Conservation (phyloP, 2,797 vertebrate species). For the Thaleichthys pacificus region DNA sequence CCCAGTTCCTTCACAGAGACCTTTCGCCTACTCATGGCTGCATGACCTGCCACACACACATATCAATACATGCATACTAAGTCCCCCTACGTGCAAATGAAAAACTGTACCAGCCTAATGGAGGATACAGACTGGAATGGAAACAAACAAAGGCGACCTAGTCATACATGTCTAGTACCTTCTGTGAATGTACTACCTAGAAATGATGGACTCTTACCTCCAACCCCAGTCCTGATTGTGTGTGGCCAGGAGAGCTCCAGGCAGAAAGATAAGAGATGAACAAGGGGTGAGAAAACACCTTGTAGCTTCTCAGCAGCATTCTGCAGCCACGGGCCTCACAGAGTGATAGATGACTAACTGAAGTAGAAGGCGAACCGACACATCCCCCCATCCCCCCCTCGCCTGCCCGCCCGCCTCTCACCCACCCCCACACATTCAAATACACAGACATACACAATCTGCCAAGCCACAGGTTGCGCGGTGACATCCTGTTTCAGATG, state of each 20-base stretch:
- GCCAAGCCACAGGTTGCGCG: no score
- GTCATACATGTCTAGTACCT: neutral
- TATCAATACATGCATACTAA: neutral
- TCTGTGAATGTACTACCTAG: neutral
- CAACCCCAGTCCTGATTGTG: conserved; percentile 6
- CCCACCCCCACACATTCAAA: no score
- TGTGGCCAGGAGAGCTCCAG: neutral
- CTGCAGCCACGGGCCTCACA: neutral
- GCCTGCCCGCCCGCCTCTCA: no score
- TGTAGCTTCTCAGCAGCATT: neutral
- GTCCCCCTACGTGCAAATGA: no score
- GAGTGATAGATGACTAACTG: neutral
- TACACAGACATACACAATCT: no score
- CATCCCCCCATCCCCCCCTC: neutral
- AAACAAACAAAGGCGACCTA: neutral
- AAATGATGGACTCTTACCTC: conserved; percentile 3
- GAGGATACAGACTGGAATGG: neutral
- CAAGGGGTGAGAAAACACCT: neutral
- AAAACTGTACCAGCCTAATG: neutral
- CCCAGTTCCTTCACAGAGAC: conserved; percentile 88
- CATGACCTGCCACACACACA: conserved; percentile 54
- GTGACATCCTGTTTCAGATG: no score
- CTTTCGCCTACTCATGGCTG: conserved; percentile 82
- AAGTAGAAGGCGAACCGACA: neutral
- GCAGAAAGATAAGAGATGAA: neutral